phyloP scores from a whole-genome alignment of 2,888 invertebrate species.

The Steromphala cineraria region DNA sequence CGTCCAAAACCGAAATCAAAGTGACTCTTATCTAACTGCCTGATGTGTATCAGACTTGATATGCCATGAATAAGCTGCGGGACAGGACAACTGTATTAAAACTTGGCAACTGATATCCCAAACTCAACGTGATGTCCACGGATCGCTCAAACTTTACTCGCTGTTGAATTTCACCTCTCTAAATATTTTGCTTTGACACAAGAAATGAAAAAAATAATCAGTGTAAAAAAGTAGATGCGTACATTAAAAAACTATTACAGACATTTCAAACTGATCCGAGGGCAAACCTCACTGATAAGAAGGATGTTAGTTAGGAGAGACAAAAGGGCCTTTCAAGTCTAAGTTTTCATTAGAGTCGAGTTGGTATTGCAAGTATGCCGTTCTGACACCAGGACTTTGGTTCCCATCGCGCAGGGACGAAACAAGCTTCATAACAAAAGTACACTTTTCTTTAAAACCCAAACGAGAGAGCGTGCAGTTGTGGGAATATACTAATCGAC shows the following conservation, averaged over 20 bases:
- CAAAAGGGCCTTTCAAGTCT: background rate
- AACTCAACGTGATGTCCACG: background rate
- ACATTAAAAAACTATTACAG: background rate
- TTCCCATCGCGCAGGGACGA: background rate
- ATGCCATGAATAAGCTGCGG: background rate
- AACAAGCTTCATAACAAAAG: background rate
- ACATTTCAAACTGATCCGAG: background rate
- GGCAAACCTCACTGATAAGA: background rate
- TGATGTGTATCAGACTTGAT: background rate
- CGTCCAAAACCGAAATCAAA: background rate
- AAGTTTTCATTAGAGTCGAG: background rate
- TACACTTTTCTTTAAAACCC: background rate
- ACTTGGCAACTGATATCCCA: background rate
- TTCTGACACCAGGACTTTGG: background rate
- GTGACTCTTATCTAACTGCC: background rate
- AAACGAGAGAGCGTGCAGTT: background rate
- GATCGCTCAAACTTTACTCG: background rate
- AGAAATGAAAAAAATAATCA: background rate
- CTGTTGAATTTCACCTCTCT: background rate
- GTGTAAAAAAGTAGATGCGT: background rate
- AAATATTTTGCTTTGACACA: conserved; percentile 6
- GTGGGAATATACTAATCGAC: conserved; percentile 2
- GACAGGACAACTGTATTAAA: background rate
- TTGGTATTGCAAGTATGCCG: background rate
- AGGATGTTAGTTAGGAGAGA: background rate